A percentile compares a stretch with the other conserved stretches of the same genome.
phyloP scores from a whole-genome alignment of 1,140 invertebrate genomes.

The Zaprionus taronus region DNA sequence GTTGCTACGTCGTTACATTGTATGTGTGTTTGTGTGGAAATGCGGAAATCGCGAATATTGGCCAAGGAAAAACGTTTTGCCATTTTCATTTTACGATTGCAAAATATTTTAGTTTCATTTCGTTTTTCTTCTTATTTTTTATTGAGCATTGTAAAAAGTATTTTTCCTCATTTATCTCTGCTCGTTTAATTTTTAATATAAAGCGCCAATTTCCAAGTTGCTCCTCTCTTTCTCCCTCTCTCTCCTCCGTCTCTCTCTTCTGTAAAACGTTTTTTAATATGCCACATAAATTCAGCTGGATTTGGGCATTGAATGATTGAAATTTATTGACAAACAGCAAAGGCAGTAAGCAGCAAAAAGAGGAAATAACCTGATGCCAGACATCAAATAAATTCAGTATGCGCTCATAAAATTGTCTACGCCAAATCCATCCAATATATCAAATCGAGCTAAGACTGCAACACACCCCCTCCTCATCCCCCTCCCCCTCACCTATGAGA shows the following conservation, averaged over 20 bases:
- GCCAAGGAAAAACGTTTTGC: slow-evolving; percentile 12
- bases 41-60: slow-evolving; percentile 33
- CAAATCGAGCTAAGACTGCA: slow-evolving; percentile 52
- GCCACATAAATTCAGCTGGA: slow-evolving; percentile 69
- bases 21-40: background rate
- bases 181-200: slow-evolving; percentile 70
- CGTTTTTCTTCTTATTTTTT: slow-evolving; percentile 26
- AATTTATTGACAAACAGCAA: slow-evolving; percentile 60
- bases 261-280: slow-evolving; percentile 71
- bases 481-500: background rate
- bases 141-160: slow-evolving; percentile 49
- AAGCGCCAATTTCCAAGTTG: slow-evolving; percentile 40
- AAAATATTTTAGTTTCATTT: slow-evolving; percentile 62
- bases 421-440: slow-evolving; percentile 76
- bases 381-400: slow-evolving; percentile 75
- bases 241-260: slow-evolving; percentile 24
- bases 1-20: slow-evolving; percentile 25
- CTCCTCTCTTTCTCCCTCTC: background rate
- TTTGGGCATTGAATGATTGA: slow-evolving; percentile 55
- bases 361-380: slow-evolving; percentile 52
- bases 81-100: slow-evolving; percentile 46
- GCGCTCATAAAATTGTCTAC: slow-evolving; percentile 80
- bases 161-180: slow-evolving; percentile 42
- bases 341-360: slow-evolving; percentile 6
- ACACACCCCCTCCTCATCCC: background rate